Percentiles rank a stretch among this genome's conserved stretches.
Conservation (phyloP, 2,888 invertebrate species). For the Tribolium freemani region DNA sequence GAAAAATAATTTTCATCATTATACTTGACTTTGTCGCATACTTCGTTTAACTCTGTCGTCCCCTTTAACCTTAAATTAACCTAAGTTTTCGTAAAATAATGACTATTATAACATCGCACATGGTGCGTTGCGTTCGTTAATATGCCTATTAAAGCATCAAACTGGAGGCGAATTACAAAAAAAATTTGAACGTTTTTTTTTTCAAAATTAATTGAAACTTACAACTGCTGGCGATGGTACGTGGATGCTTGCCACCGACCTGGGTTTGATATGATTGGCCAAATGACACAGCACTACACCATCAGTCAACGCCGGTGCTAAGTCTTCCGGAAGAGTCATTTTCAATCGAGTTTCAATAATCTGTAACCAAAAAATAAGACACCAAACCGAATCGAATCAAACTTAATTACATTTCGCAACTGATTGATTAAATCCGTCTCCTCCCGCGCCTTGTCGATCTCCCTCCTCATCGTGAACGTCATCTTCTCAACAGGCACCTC, state of each 20-base stretch:
- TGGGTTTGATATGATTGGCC: constrained; percentile 92
- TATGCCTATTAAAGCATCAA: no score
- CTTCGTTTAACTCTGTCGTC: no score
- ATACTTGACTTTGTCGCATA: no score
- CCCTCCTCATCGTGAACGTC: constrained; percentile 92
- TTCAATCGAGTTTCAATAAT: constrained; percentile 91
- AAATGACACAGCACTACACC: constrained; percentile 96
- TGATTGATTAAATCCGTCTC: constrained; percentile 89
- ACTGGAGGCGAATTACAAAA: no score
- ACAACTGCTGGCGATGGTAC: constrained; percentile 95
- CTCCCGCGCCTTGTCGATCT: constrained; percentile 91
- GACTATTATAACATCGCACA: no score
- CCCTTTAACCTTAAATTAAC: no score
- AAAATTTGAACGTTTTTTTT: no score
- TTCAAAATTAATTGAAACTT: constrained; percentile 63
- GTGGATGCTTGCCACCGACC: constrained; percentile 94
- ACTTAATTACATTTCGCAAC: constrained; percentile 79
- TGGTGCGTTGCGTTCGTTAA: no score
- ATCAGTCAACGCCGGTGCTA: constrained; percentile 88
- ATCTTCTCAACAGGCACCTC: constrained; percentile 81
- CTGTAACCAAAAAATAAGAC: constrained; percentile 68
- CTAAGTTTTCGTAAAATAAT: no score
- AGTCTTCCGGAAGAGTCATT: constrained; percentile 88
- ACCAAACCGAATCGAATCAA: not conserved
- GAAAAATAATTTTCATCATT: no score